Conservation (phyloP, 1,140 invertebrate genomes). For the Philopotamus ludificatus region DNA sequence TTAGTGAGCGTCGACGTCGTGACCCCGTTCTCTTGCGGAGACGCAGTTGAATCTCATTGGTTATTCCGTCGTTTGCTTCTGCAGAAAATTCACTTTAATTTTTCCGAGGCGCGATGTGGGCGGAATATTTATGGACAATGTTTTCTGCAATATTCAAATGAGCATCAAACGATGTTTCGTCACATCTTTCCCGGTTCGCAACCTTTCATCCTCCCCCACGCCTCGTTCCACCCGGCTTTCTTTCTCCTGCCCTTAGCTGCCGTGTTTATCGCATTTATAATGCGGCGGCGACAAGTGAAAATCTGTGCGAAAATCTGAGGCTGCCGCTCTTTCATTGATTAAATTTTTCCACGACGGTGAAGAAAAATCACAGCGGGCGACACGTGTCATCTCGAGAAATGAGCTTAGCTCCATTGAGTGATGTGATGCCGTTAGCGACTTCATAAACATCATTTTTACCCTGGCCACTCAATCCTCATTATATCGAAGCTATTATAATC, state of each 20-base stretch:
- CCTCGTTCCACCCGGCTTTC: background rate
- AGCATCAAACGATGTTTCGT: conserved; percentile 14
- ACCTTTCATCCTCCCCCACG: background rate
- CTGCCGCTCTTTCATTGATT: background rate
- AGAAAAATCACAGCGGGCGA: background rate
- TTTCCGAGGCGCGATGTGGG: conserved; percentile 15
- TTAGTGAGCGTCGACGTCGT: too few species aligned
- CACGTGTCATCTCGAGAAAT: conserved; percentile 7
- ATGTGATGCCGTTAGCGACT: too few species aligned
- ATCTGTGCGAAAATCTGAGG: too few species aligned
- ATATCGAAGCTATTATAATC: too few species aligned
- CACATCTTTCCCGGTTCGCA: conserved; percentile 7
- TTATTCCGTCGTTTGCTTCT: conserved; percentile 16
- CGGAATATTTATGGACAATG: conserved; percentile 29
- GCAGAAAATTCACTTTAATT: conserved; percentile 27
- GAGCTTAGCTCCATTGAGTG: too few species aligned
- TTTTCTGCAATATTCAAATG: conserved; percentile 38
- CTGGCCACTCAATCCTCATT: too few species aligned
- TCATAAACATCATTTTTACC: too few species aligned
- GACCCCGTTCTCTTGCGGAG: too few species aligned
- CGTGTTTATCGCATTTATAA: conserved; percentile 2
- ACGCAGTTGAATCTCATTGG: conserved; percentile 1
- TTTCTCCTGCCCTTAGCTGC: background rate
- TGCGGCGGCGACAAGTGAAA: background rate
- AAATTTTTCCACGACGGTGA: background rate